Evolutionary conservation across 2,113 vertebrate genomes (phyloP).

Genomic region (Ptilonorhynchus violaceus): DNA sequence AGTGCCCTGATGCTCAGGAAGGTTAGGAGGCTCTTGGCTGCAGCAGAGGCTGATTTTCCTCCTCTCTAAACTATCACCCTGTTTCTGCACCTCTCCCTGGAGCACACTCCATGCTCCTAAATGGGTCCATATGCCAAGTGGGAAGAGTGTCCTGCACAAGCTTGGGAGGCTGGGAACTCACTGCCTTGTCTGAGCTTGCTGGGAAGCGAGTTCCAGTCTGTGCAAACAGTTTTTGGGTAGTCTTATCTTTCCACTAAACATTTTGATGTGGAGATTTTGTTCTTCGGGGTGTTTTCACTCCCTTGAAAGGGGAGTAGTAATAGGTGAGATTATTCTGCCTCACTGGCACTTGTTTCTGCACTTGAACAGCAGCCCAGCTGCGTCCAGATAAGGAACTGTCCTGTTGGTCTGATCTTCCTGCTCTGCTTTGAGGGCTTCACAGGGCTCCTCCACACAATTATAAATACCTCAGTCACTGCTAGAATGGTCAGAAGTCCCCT

Average conservation of each 20-base stretch:
- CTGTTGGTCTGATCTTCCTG: neutral
- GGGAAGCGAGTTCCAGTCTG: rapidly evolving
- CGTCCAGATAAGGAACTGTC: neutral
- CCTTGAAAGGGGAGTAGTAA: neutral
- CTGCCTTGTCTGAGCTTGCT: neutral
- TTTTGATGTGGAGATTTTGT: neutral
- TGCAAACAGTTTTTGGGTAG: neutral
- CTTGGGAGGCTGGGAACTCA: neutral
- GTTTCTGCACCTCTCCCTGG: neutral
- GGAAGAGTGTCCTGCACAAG: neutral
- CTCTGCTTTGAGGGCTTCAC: neutral
- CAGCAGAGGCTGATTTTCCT: neutral
- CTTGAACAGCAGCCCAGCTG: neutral
- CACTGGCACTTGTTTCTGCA: neutral
- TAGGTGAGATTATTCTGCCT: neutral
- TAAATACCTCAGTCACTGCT: neutral
- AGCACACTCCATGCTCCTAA: rapidly evolving
- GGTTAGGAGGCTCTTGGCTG: neutral
- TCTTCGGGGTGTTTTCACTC: neutral
- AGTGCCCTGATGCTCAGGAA: neutral
- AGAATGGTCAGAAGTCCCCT: neutral
- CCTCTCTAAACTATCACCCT: neutral
- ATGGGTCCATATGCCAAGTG: neutral
- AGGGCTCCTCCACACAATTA: neutral
- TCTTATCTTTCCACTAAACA: neutral